Percentiles rank a stretch among this genome's conserved stretches.
Evolutionary conservation across 2,113 vertebrate species (phyloP).

Genomic region (Deroptyus accipitrinus): DNA sequence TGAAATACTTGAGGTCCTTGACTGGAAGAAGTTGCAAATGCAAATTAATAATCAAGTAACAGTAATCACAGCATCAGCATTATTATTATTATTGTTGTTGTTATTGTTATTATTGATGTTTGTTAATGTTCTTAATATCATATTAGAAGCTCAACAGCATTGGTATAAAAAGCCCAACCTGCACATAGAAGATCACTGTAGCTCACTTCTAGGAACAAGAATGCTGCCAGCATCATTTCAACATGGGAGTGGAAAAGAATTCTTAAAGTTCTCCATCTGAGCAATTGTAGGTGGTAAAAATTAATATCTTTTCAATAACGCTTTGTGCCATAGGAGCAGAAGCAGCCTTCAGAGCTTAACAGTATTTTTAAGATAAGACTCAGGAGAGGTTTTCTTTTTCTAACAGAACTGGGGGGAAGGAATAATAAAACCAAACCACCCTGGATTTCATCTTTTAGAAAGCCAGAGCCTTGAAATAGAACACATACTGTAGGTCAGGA

Average conservation of each 20-base stretch:
- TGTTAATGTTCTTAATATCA: neutral
- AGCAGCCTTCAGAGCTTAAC: conserved; percentile 19
- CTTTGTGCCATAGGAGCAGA: conserved; percentile 36
- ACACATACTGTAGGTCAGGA: conserved; percentile 50
- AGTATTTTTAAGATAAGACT: conserved; percentile 49
- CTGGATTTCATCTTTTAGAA: conserved; percentile 30
- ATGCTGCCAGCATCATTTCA: neutral
- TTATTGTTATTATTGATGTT: neutral
- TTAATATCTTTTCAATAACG: conserved; percentile 40
- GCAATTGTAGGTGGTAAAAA: conserved; percentile 54
- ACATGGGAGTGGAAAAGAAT: conserved; percentile 7
- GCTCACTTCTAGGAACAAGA: conserved; percentile 12
- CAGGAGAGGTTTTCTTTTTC: conserved; percentile 42
- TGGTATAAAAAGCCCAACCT: neutral
- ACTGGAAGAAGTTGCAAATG: neutral
- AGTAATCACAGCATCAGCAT: neutral
- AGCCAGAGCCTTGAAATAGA: conserved; percentile 50
- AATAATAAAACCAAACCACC: neutral
- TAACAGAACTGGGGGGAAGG: neutral
- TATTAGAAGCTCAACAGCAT: neutral
- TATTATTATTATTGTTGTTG: neutral
- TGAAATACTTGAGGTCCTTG: neutral
- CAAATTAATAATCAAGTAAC: neutral
- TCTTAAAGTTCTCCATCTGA: conserved; percentile 16
- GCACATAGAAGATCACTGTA: neutral